phyloP scores from a whole-genome alignment of 2,113 vertebrate genomes.

The Oceanites oceanicus region DNA sequence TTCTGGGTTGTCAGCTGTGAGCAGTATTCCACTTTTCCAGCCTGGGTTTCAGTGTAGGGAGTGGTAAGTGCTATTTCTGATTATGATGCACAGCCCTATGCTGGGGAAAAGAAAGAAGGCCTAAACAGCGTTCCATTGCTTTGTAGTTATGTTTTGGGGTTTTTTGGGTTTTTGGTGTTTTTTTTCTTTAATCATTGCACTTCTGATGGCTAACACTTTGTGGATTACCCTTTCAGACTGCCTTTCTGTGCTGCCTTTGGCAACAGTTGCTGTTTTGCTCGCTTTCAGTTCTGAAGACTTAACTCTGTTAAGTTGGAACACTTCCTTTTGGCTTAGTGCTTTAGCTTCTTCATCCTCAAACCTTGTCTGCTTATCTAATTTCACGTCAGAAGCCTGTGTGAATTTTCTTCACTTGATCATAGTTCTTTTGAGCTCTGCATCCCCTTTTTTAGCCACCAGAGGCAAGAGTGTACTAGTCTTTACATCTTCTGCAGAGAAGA shows the following conservation, averaged over 20 bases:
- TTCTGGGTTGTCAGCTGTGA: slow-evolving; percentile 3
- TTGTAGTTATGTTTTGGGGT: neutral
- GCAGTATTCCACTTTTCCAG: neutral
- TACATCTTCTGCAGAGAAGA: neutral
- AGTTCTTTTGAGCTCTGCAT: neutral
- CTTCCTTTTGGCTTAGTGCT: neutral
- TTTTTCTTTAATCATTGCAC: neutral
- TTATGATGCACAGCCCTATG: neutral
- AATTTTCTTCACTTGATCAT: slow-evolving; percentile 8
- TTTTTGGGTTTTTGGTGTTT: neutral
- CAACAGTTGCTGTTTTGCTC: neutral
- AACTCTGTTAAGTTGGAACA: neutral
- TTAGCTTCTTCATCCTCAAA: neutral
- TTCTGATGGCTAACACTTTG: neutral
- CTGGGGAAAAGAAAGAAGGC: neutral
- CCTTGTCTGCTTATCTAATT: neutral
- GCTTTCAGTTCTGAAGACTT: neutral
- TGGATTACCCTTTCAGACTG: neutral
- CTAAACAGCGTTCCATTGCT: neutral
- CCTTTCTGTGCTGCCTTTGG: neutral
- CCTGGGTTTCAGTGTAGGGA: neutral
- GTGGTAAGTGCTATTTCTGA: neutral
- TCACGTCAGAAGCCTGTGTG: neutral
- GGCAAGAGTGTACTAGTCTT: neutral
- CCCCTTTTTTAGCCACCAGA: neutral